phyloP scores from a whole-genome alignment of 2,797 vertebrate genomes.

The Champsocephalus gunnari region DNA sequence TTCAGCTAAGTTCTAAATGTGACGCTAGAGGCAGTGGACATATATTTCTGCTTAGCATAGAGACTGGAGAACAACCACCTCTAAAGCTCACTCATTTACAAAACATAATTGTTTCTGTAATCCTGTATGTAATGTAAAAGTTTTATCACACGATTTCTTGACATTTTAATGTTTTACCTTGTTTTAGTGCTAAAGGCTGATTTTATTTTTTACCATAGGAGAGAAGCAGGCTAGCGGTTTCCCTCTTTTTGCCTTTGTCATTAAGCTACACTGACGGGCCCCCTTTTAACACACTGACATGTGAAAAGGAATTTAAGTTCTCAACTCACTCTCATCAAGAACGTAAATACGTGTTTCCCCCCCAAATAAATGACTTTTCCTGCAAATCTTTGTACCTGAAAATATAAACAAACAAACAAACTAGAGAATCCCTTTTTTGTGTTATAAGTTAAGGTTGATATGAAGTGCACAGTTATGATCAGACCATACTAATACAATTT shows the following conservation, averaged over 20 bases:
- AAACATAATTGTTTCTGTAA: background rate
- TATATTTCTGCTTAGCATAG: background rate
- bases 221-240: background rate
- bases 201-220: background rate
- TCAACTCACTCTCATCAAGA: background rate
- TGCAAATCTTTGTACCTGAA: background rate
- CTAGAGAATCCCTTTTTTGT: background rate
- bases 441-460: background rate
- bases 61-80: background rate
- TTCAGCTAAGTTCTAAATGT: background rate
- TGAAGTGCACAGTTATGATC: background rate
- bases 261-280: background rate
- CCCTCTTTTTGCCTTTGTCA: background rate
- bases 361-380: background rate
- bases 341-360: background rate
- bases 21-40: background rate
- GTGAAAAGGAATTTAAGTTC: background rate
- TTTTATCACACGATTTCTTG: too few relatives aligned
- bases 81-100: background rate
- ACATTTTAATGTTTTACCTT: too few relatives aligned
- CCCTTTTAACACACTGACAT: background rate
- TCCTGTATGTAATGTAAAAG: background rate
- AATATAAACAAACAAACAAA: background rate
- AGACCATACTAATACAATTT: background rate
- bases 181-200: too few relatives aligned